Evolutionary conservation across 1,140 invertebrate species (phyloP).

Genomic region (Aphelenchoides besseyi): DNA sequence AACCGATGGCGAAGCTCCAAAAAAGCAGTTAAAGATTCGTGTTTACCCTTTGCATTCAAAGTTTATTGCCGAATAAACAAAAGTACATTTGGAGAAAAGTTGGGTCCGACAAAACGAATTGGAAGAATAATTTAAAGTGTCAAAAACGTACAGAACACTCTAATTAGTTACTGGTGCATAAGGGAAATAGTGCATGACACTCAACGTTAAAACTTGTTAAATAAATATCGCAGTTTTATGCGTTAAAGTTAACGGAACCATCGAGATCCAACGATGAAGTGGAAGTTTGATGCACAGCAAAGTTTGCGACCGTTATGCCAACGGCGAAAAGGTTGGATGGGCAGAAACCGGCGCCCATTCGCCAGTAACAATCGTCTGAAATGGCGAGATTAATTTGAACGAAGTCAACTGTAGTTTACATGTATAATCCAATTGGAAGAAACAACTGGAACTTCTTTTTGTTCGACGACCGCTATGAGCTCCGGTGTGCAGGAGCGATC

Average conservation of each 20-base stretch:
- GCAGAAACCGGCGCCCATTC: constrained; percentile 34
- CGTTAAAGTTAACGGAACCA: background rate
- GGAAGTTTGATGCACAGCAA: no score
- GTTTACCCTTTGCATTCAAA: no score
- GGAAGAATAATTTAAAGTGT: no score
- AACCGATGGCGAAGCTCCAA: no score
- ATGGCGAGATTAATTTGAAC: constrained; percentile 23
- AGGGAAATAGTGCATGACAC: no score
- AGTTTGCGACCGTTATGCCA: background rate
- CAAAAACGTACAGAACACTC: background rate
- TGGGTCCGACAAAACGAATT: no score
- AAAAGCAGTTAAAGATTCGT: no score
- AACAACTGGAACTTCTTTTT: constrained; percentile 33
- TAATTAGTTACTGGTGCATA: no score
- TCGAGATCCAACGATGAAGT: no score
- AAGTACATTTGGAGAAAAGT: no score
- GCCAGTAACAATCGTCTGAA: constrained; percentile 47
- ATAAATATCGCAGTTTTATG: background rate
- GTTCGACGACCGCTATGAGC: constrained; percentile 27
- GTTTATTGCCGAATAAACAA: no score
- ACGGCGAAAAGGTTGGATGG: constrained; percentile 17
- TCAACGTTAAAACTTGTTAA: no score
- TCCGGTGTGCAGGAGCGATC: constrained; percentile 28
- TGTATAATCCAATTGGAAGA: constrained; percentile 58
- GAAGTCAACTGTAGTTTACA: constrained; percentile 21